phyloP scores from a whole-genome alignment of 2,797 vertebrate species.

The Lacerta bilineata region DNA sequence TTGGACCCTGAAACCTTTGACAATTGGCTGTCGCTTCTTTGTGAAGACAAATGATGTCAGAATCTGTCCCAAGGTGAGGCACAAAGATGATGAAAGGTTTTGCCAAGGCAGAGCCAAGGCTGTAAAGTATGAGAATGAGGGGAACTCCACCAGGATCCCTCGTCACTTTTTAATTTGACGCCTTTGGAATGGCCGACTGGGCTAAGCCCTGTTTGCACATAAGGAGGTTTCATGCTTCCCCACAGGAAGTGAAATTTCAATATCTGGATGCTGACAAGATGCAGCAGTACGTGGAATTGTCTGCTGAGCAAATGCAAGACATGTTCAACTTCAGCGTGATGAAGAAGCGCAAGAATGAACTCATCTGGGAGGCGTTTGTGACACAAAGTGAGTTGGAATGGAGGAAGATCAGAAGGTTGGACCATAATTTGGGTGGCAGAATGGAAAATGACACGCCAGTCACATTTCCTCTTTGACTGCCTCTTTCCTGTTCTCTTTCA shows the following conservation, averaged over 20 bases:
- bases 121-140: background rate
- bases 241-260: background rate
- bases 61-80: background rate
- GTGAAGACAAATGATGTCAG: background rate
- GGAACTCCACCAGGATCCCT: background rate
- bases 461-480: background rate
- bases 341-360: background rate
- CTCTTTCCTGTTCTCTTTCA: background rate
- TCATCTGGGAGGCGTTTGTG: background rate
- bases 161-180: background rate
- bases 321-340: background rate
- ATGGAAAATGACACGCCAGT: background rate
- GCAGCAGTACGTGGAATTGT: background rate
- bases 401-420: fast-evolving
- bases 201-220: background rate
- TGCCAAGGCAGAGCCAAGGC: background rate
- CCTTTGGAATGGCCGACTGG: background rate
- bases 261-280: background rate
- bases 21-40: background rate
- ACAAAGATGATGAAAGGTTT: background rate
- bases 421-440: no score
- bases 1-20: background rate
- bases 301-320: background rate
- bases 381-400: background rate
- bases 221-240: background rate